Evolutionary conservation across 1,140 invertebrate genomes (phyloP).

Genomic region (Sarcophaga bullata): DNA sequence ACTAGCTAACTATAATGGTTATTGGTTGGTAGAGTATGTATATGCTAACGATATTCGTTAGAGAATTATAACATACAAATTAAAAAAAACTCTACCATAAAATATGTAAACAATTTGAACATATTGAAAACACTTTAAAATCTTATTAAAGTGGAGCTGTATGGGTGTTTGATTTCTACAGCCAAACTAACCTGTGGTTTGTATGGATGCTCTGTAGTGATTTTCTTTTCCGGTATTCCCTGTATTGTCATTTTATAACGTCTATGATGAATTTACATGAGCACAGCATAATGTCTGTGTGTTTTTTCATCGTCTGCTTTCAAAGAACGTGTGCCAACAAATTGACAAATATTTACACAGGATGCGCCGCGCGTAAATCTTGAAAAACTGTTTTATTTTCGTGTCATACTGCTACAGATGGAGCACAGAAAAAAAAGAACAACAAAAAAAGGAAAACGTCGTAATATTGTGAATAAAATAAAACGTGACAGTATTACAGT

Average conservation of each 20-base stretch:
- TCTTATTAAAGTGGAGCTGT: not conserved
- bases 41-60: too few species aligned
- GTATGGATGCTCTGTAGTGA: not conserved
- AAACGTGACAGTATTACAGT: conserved; percentile 21
- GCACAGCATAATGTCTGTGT: conserved; percentile 1
- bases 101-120: not conserved
- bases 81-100: not conserved
- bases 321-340: conserved; percentile 25
- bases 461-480: conserved; percentile 14
- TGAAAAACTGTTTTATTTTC: not conserved
- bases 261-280: conserved; percentile 24
- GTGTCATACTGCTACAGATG: too few species aligned
- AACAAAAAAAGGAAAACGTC: not conserved
- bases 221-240: not conserved
- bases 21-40: too few species aligned
- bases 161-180: not conserved
- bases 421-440: not conserved
- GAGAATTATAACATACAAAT: too few species aligned
- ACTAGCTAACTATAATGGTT: too few species aligned
- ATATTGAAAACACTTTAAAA: conserved; percentile 15
- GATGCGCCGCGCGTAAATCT: not conserved
- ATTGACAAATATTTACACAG: conserved; percentile 24
- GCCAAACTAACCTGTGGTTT: not conserved
- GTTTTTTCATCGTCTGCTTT: not conserved
- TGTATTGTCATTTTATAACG: not conserved